Base-by-base conservation (phyloP, 2,888 invertebrate species). In the Aelia acuminata region DNA sequence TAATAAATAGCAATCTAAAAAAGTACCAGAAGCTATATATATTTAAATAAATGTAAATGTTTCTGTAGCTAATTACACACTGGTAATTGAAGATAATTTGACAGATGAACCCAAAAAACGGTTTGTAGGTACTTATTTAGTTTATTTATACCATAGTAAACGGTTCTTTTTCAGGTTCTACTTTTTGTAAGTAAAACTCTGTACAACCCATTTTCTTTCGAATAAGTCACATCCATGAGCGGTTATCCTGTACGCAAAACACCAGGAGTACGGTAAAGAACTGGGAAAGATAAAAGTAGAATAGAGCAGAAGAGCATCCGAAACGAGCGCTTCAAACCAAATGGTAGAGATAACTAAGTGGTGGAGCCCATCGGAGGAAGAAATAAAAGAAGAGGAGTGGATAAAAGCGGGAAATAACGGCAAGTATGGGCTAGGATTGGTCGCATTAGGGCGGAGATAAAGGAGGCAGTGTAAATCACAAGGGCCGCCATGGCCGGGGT, bases 381-480 rank as follows among this genome's bases (percentile, higher is more conserved):
- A 80, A 80, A 80, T 43, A 80, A 80, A 80, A 43, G 80, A 57
- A 75, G 75, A 80, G 43, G 80, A 80, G 0, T 13, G 80, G 80
- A 80, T 80, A 47, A 80, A 47, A 39, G 80, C 80, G 80, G 43
- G 80, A 43, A 47, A 80, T 39, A 80, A 47, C 80, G 13, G 39
- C 39, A n/a, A 80, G 43, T 22, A 80, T 47, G 43, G 80, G 43
- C 80, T 39, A 47, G 80, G 80, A 80, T 47, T 47, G 80, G 80
- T 80, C 43, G 80, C 80, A 80, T 80, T 80, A 80, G 80, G 80
- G 43, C 0, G 20, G 5, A 80, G 80, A 80, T 80, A 80, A 80
- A 47, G 39, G 43, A 47, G 80, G 43, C 43, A n/a, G 80, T 80
- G 80, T 80, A 80, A 80, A 47, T 80, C 80, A 80, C 80, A 80